Base-by-base conservation (phyloP, 2,113 vertebrate species). In the Pterocles orientalis region DNA sequence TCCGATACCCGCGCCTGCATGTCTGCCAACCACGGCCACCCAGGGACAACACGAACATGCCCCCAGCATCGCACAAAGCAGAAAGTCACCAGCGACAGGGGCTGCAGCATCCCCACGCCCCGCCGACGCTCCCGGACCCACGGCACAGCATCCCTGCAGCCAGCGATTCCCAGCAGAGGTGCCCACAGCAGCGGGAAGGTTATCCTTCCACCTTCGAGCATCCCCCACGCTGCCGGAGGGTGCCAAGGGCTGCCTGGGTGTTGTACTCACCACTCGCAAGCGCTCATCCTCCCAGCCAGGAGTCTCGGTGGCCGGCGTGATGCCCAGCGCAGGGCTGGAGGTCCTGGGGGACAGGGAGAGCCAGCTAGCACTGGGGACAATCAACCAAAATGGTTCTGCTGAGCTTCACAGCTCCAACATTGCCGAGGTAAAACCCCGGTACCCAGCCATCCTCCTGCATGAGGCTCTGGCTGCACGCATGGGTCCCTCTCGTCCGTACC, bases 221-320 rank as follows among this genome's bases (percentile, higher is more conserved):
- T 9, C 7, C 3, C 39, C 36, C 34, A 17, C 2, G 3, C 53
- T 14, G 68, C 26, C 10, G 53, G n/a, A 28, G 53, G 33, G 31
- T 26, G 34, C 9, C 1, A 29, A 33, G 61, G 54, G 45, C n/a
- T 8, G 3, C 47, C 45, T 33, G 0, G 24, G 29, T 1, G 29
- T 2, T 14, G 75, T 51, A 96, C 96, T 96, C 88, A 96, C 94
- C 94, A 96, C 7, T 66, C 19, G 2, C 96, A 95, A 1, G 2
- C 0, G 43, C 10, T 25, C 96, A 92, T 95, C 82, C 28, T 90
- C 51, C 82, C 39, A 1, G 25, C 5, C 3, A 21, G 61, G 71
- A 0, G 25, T 24, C 82, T 34, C 26, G 7, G 18, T 1, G 7
- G 33, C 13, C 14, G 9, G 19, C 2, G 83, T 0, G 57, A 18